Evolutionary conservation across 2,888 invertebrate species (phyloP).

Genomic region (Liposcelis brunnea): DNA sequence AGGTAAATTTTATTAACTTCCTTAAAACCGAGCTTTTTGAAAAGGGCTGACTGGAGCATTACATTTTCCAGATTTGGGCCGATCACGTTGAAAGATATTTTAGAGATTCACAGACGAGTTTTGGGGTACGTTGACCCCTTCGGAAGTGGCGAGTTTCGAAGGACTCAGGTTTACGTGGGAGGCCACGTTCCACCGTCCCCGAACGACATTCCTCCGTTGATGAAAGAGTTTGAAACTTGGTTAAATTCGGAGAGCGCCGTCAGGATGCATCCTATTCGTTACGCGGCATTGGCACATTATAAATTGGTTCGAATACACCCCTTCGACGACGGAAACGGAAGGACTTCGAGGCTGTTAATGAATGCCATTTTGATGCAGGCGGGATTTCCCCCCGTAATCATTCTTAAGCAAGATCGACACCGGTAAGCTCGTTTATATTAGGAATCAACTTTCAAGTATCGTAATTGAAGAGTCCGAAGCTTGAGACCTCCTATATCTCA

Average conservation of each 20-base stretch:
- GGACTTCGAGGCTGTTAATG: slow-evolving; percentile 89
- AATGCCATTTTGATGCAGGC: slow-evolving; percentile 89
- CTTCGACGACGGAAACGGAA: slow-evolving; percentile 90
- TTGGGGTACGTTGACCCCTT: slow-evolving; percentile 89
- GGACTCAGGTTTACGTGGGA: slow-evolving; percentile 86
- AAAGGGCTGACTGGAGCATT: too few relatives aligned
- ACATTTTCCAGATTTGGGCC: slow-evolving; percentile 41
- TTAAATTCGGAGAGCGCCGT: slow-evolving; percentile 74
- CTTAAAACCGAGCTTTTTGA: too few relatives aligned
- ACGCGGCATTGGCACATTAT: slow-evolving; percentile 91
- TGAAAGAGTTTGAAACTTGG: slow-evolving; percentile 85
- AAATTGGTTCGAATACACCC: slow-evolving; percentile 95
- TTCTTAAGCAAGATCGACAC: slow-evolving; percentile 63
- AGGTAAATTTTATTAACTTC: slow-evolving; percentile 23
- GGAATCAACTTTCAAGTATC: too few relatives aligned
- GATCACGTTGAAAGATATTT: slow-evolving; percentile 67
- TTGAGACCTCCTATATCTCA: too few relatives aligned
- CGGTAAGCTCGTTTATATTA: slow-evolving; percentile 27
- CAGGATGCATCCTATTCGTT: slow-evolving; percentile 75
- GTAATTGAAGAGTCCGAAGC: too few relatives aligned
- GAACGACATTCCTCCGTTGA: slow-evolving; percentile 57
- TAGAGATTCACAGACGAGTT: slow-evolving; percentile 83
- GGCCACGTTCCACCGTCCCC: slow-evolving; percentile 88
- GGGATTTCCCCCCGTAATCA: slow-evolving; percentile 90
- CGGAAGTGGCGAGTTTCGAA: slow-evolving; percentile 74